A percentile compares a stretch with the other conserved stretches of the same genome.
phyloP scores from a whole-genome alignment of 1,140 invertebrate species.

The Brachionus manjavacas region DNA sequence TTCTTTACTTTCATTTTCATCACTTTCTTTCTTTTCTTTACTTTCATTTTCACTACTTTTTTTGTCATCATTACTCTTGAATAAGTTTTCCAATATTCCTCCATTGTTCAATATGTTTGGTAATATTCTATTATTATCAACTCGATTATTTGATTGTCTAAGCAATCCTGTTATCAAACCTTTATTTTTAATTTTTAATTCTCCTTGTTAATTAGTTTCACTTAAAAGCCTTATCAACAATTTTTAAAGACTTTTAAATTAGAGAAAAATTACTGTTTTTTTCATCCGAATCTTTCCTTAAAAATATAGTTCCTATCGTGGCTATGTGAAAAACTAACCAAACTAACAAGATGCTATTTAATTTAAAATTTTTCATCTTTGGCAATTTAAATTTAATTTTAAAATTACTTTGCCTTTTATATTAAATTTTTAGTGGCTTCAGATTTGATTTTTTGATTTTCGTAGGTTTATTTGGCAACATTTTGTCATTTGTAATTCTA shows the following conservation, averaged over 20 bases:
- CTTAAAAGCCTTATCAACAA: too few species aligned
- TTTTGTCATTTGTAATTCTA: background rate
- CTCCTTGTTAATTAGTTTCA: too few species aligned
- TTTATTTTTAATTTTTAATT: background rate
- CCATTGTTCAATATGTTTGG: too few species aligned
- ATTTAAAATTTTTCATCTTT: background rate
- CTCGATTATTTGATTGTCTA: background rate
- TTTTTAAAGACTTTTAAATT: too few species aligned
- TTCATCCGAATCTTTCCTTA: background rate
- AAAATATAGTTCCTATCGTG: background rate
- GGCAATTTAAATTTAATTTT: background rate
- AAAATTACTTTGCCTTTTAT: background rate
- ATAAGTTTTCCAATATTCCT: too few species aligned
- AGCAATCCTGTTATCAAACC: background rate
- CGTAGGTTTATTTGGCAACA: background rate
- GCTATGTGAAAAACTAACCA: background rate
- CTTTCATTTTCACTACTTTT: background rate
- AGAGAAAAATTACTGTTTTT: background rate
- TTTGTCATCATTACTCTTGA: background rate
- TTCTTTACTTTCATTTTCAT: background rate
- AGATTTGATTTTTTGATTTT: background rate
- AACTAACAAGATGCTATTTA: background rate
- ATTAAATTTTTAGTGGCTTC: background rate
- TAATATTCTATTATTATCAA: too few species aligned
- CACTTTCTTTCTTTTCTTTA: too few species aligned